phyloP scores from a whole-genome alignment of 2,797 vertebrate genomes.

The Catostomus latipinnis region DNA sequence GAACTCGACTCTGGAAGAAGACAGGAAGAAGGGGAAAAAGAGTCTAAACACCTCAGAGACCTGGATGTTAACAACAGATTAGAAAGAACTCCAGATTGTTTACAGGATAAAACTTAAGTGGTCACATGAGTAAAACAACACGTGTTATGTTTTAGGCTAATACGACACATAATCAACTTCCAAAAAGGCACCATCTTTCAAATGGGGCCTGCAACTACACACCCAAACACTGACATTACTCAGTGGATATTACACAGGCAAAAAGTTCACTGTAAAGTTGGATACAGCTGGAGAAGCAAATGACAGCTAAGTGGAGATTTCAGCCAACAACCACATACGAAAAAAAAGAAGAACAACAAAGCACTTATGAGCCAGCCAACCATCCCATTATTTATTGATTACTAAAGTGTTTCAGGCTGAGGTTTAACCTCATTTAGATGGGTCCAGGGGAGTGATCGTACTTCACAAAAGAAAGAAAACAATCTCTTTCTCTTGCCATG shows the following conservation, averaged over 20 bases:
- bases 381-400: constrained; percentile 32
- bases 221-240: constrained; percentile 32
- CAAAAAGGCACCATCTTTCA: neutral
- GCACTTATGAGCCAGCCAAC: constrained; percentile 11
- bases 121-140: constrained; percentile 5
- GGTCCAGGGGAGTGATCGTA: constrained; percentile 2
- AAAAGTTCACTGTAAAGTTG: constrained; percentile 26
- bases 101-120: neutral
- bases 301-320: constrained; percentile 16
- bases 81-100: neutral
- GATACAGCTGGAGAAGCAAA: constrained; percentile 7
- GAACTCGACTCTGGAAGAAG: neutral
- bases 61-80: constrained; percentile 7
- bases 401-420: constrained; percentile 29
- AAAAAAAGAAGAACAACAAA: constrained; percentile 31
- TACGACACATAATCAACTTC: neutral
- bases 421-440: constrained; percentile 25
- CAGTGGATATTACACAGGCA: constrained; percentile 23
- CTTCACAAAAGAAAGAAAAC: constrained; percentile 12
- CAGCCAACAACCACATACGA: constrained; percentile 28
- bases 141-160: neutral
- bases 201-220: constrained; percentile 3
- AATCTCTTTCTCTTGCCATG: neutral
- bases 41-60: neutral
- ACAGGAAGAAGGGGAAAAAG: neutral